These are phyloP conservation scores for Melitaea cinxia DNA, from an alignment of 1,140 invertebrate species.

Conservation along the genomic window DNA sequence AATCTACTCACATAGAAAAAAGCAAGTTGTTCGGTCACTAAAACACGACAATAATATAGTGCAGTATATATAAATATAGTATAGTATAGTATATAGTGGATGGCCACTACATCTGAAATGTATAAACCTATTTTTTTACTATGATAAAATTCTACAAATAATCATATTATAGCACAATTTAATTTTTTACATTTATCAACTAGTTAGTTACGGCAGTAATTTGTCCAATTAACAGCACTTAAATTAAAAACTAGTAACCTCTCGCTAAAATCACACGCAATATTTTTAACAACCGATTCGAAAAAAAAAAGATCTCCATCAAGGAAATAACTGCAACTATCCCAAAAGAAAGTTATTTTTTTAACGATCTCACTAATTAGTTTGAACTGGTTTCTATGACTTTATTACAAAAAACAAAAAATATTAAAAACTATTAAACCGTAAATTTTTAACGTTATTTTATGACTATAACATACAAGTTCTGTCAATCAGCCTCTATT, in stretches of 20 bases:
- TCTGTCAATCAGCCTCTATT: conserved; percentile 53
- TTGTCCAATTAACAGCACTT: not conserved
- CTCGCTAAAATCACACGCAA: not conserved
- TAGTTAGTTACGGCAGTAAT: not conserved
- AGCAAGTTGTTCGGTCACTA: too few species aligned
- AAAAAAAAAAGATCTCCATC: not conserved
- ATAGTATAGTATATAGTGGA: too few species aligned
- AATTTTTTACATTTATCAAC: too few species aligned
- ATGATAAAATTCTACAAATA: too few species aligned
- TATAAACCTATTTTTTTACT: too few species aligned
- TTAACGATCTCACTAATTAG: conserved; percentile 41
- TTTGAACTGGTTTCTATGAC: conserved; percentile 27
- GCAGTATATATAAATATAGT: too few species aligned
- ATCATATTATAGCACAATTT: too few species aligned
- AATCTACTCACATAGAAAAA: too few species aligned
- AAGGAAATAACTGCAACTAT: not conserved
- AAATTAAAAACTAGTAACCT: not conserved
- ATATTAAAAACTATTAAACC: conserved; percentile 31
- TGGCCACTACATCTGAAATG: too few species aligned
- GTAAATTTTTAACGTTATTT: conserved; percentile 36
- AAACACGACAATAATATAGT: too few species aligned
- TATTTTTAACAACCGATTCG: not conserved
- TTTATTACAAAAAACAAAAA: conserved; percentile 40
- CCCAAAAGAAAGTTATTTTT: conserved; percentile 14
- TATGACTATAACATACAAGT: conserved; percentile 30